Percentiles rank a stretch among this genome's conserved stretches.
These are phyloP conservation scores for Phoxinus phoxinus DNA, from an alignment of 2,113 vertebrate species.

Conservation along the genomic window DNA sequence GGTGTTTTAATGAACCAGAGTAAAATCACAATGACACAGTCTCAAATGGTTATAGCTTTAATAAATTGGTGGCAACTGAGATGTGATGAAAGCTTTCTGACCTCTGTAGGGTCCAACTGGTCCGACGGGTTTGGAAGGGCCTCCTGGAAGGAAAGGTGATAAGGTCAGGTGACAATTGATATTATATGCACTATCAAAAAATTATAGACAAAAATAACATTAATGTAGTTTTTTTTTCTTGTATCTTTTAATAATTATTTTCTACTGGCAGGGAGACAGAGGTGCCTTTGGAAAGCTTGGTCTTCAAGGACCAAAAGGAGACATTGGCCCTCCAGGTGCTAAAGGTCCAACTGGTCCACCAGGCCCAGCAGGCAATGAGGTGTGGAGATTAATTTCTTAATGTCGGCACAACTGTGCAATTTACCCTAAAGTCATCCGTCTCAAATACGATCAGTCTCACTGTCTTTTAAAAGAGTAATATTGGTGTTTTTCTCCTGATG, in stretches of 20 bases:
- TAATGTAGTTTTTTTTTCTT: background rate
- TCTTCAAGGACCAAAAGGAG: constrained; percentile 71
- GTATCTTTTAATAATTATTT: background rate
- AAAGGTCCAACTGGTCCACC: constrained; percentile 71
- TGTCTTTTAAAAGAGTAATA: background rate
- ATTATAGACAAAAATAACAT: background rate
- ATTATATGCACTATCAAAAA: background rate
- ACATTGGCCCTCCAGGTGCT: constrained; percentile 73
- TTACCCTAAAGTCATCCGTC: background rate
- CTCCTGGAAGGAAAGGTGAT: constrained; percentile 79
- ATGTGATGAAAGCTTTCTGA: background rate
- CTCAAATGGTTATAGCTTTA: background rate
- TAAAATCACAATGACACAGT: background rate
- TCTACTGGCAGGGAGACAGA: constrained; percentile 74
- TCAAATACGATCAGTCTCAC: background rate
- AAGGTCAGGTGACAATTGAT: constrained; percentile 71
- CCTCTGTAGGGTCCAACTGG: constrained; percentile 78
- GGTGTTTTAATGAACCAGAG: background rate
- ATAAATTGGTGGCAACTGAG: background rate
- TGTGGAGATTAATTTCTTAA: constrained; percentile 50
- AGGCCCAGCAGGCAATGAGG: constrained; percentile 80
- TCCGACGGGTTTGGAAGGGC: constrained; percentile 72
- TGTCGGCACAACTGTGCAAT: background rate
- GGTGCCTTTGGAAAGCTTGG: constrained; percentile 76
- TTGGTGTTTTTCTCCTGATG: constrained; percentile 14